A percentile compares a stretch with the other conserved stretches of the same genome.
These are phyloP conservation scores for Temnothorax unifasciatus DNA, from an alignment of 2,888 invertebrate species.

Conservation along the genomic window DNA sequence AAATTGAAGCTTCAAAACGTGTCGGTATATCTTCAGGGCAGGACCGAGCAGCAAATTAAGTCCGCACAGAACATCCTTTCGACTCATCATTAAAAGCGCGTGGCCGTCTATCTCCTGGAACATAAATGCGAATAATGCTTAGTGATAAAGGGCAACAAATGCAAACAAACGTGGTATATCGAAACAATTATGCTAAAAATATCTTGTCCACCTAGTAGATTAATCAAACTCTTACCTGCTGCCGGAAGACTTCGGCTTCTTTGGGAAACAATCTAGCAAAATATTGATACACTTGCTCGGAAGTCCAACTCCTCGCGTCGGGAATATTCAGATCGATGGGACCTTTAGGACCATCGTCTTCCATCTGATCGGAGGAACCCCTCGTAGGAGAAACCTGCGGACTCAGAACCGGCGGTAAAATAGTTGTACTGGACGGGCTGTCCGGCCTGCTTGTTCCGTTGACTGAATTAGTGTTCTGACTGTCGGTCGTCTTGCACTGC, in stretches of 20 bases:
- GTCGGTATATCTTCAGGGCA: constrained; percentile 94
- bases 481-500: constrained; percentile 70
- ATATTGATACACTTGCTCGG: constrained; percentile 93
- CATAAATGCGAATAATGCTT: not conserved
- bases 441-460: constrained; percentile 76
- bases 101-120: constrained; percentile 96
- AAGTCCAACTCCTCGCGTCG: constrained; percentile 93
- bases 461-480: constrained; percentile 64
- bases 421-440: constrained; percentile 79
- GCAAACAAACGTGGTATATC: not conserved
- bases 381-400: constrained; percentile 84
- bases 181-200: not conserved
- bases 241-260: constrained; percentile 93
- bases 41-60: constrained; percentile 95
- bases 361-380: constrained; percentile 80
- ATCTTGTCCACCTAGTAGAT: not conserved
- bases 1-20: constrained; percentile 94
- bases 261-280: constrained; percentile 92
- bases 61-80: constrained; percentile 94
- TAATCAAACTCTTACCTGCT: constrained; percentile 89
- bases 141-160: not conserved
- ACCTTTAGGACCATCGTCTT: constrained; percentile 80
- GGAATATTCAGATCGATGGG: constrained; percentile 90
- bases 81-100: constrained; percentile 93
- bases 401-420: constrained; percentile 82